Conservation (phyloP, 2,113 vertebrate genomes). For the Equus przewalskii region DNA sequence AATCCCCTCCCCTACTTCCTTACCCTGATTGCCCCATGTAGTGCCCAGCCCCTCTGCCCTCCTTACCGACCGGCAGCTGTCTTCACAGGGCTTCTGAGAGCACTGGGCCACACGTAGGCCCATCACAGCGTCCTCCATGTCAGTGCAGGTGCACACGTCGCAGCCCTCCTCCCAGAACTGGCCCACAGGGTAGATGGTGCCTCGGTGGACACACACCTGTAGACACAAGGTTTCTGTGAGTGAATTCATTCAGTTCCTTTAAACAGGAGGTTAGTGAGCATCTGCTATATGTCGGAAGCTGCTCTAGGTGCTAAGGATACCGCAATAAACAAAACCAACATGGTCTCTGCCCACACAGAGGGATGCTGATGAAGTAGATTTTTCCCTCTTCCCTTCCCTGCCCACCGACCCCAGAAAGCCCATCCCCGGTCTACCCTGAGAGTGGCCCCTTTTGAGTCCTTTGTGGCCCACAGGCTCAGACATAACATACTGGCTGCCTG, state of each 20-base stretch:
- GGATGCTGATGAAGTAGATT: background rate
- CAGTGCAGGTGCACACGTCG: slow-evolving; percentile 91
- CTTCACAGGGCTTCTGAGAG: slow-evolving; percentile 89
- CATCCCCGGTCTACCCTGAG: background rate
- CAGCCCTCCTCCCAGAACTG: slow-evolving; percentile 94
- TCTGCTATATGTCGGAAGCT: background rate
- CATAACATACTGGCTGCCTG: background rate
- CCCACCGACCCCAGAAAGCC: background rate
- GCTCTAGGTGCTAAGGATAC: background rate
- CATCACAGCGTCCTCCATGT: slow-evolving; percentile 89
- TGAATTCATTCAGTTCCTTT: fast-evolving
- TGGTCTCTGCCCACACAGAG: background rate
- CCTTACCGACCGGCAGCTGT: slow-evolving; percentile 91
- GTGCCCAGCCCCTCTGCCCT: background rate
- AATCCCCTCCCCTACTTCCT: fast-evolving
- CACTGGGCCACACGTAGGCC: slow-evolving; percentile 92
- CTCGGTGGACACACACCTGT: slow-evolving; percentile 95
- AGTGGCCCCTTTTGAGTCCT: background rate
- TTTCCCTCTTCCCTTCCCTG: background rate
- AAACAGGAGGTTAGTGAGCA: background rate
- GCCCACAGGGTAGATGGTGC: slow-evolving; percentile 90
- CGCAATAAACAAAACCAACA: background rate
- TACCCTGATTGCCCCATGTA: fast-evolving
- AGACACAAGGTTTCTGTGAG: background rate
- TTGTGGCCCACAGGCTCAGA: background rate